Evolutionary conservation across 2,888 invertebrate species (phyloP).

Genomic region (Rhagonycha lutea): DNA sequence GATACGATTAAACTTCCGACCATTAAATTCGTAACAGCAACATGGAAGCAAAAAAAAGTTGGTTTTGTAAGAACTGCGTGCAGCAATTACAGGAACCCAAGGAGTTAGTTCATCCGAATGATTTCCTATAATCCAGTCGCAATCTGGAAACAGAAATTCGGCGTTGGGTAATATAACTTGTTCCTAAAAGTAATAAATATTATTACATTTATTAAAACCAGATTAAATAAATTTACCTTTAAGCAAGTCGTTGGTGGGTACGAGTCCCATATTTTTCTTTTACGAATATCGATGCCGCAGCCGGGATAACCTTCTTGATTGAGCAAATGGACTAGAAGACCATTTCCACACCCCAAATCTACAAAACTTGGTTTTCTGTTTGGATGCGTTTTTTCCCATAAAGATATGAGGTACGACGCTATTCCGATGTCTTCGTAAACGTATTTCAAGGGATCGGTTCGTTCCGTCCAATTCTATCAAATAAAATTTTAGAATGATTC

Average conservation of each 20-base stretch:
- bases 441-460: slow-evolving; percentile 92
- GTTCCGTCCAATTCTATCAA: slow-evolving; percentile 84
- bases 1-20: slow-evolving; percentile 77
- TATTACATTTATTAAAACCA: neutral
- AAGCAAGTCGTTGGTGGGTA: slow-evolving; percentile 69
- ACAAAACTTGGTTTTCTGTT: slow-evolving; percentile 67
- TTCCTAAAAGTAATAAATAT: slow-evolving; percentile 57
- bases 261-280: slow-evolving; percentile 85
- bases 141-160: slow-evolving; percentile 67
- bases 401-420: slow-evolving; percentile 78
- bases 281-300: slow-evolving; percentile 81
- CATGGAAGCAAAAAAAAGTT: slow-evolving; percentile 93
- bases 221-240: slow-evolving; percentile 57
- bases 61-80: slow-evolving; percentile 72
- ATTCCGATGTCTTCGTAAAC: slow-evolving; percentile 97
- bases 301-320: slow-evolving; percentile 82
- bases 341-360: slow-evolving; percentile 98
- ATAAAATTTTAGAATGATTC: slow-evolving; percentile 35
- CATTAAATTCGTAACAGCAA: slow-evolving; percentile 90
- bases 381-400: slow-evolving; percentile 72
- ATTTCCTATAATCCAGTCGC: slow-evolving; percentile 95
- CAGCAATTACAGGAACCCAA: slow-evolving; percentile 94
- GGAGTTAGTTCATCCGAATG: slow-evolving; percentile 99
- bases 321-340: slow-evolving; percentile 86
- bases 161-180: slow-evolving; percentile 71